Evolutionary conservation across 2,113 vertebrate species (phyloP), one percentile per base, ranked within the genome.

Genomic region (Sinocyclocheilus anshuiensis): DNA sequence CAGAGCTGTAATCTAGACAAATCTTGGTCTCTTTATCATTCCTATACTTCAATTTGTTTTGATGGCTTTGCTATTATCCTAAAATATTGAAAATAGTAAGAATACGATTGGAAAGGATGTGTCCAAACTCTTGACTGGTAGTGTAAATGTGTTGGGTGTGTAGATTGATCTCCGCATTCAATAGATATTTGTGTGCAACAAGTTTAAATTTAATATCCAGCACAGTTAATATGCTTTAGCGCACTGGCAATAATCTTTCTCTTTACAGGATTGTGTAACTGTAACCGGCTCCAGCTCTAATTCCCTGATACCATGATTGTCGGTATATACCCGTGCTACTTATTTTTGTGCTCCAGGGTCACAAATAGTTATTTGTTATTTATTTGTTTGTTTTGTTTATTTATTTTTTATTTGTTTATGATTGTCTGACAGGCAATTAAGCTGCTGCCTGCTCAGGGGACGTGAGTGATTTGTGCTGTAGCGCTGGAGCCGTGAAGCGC

Each of bases 361-460:
- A n/a, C n/a, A n/a, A n/a, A n/a, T n/a, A n/a, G n/a, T n/a, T n/a
- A n/a, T n/a, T n/a, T n/a, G n/a, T n/a, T n/a, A n/a, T n/a, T n/a
- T n/a, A n/a, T n/a, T n/a, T n/a, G n/a, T n/a, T n/a, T n/a, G n/a
- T n/a, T n/a, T n/a, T n/a, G n/a, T n/a, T n/a, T n/a, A n/a, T n/a
- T n/a, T n/a, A n/a, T n/a, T n/a, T n/a, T n/a, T n/a, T n/a, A n/a
- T n/a, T n/a, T n/a, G n/a, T n/a, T n/a, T n/a, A 13, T 82, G 85
- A 86, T 76, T 65, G 79, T 82, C 85, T 86, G 85, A 82, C 85
- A 86, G 85, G 78, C 71, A 82, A 86, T 86, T 86, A 77, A 86
- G 74, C 53, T 76, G 26, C 24, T 76, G 79, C 39, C 65, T 61
- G 71, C 57, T 33, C 84, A 1, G 67, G 67, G 67, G 79, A 86